These are phyloP conservation scores for Sceloporus undulatus DNA, from an alignment of 2,113 vertebrate genomes.

Conservation along the genomic window DNA sequence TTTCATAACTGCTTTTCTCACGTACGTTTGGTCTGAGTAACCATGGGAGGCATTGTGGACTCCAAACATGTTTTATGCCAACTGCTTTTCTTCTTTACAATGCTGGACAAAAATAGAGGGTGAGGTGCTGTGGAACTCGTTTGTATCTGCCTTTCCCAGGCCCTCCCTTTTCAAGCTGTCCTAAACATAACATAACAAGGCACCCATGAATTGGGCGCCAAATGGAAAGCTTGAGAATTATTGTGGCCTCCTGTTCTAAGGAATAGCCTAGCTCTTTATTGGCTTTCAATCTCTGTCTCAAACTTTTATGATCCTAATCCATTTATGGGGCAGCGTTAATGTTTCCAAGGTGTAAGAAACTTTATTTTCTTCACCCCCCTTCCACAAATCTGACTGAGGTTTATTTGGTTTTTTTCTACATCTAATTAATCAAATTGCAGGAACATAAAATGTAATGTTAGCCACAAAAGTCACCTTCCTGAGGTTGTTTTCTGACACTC, in stretches of 20 bases:
- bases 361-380: background rate
- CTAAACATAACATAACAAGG: background rate
- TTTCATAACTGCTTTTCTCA: background rate
- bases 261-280: background rate
- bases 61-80: background rate
- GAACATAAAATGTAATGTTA: background rate
- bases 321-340: background rate
- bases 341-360: background rate
- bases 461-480: background rate
- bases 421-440: background rate
- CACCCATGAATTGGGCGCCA: fast-evolving
- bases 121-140: conserved; percentile 32
- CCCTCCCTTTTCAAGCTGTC: conserved; percentile 40
- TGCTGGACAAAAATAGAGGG: background rate
- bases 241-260: background rate
- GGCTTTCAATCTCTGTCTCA: background rate
- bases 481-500: too few relatives aligned
- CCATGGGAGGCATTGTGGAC: background rate
- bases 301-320: too few relatives aligned
- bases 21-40: background rate
- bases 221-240: background rate
- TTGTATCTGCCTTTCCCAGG: conserved; percentile 48
- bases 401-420: background rate
- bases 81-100: background rate
- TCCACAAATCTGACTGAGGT: background rate